Evolutionary conservation across 2,797 vertebrate genomes (phyloP), one percentile per base, ranked within the genome.

Genomic region (Kryptopterus vitreolus): DNA sequence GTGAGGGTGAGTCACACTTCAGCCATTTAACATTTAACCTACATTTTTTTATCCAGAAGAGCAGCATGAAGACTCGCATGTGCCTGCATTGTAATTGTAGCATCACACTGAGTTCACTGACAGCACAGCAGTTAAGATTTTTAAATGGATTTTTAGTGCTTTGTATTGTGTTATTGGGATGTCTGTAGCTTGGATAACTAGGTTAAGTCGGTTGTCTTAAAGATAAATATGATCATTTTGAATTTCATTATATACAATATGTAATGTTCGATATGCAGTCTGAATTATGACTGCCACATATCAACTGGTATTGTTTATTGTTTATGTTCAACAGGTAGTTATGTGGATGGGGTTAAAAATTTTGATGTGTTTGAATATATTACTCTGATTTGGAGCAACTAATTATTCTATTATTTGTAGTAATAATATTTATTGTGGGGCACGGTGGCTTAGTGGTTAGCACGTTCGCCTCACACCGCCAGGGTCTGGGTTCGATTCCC

Each of bases 1-100:
- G 97, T 88, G 90, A 92, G 12, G 97, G 97, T 98, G 93, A 65
- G 95, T 94, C 70, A 58, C 2, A 4, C 29, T 24, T n/a, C n/a
- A 31, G 10, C 15, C 65, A 69, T 52, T 59, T 57, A 59, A 61
- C 53, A 43, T 7, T 50, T 58, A 50, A 57, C 12, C 18, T 53
- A 33, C 20, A 26, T 46, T 53, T 55, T 26, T 52, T n/a, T n/a
- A n/a, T n/a, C n/a, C n/a, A n/a, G n/a, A n/a, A n/a, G n/a, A n/a
- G n/a, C n/a, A n/a, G n/a, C n/a, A n/a, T n/a, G n/a, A n/a, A n/a
- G n/a, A n/a, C n/a, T n/a, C n/a, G n/a, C n/a, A n/a, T n/a, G n/a
- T n/a, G n/a, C n/a, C n/a, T n/a, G 38, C 38, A 43, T 43, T 43
- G 16, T 18, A 69, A 26, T 69, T 69, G 29, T 69, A 38, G 63